Percentiles rank a stretch among this genome's conserved stretches.
These are phyloP conservation scores for Tetragnatha versicolor DNA, from an alignment of 1,140 invertebrate species.

Conservation along the genomic window DNA sequence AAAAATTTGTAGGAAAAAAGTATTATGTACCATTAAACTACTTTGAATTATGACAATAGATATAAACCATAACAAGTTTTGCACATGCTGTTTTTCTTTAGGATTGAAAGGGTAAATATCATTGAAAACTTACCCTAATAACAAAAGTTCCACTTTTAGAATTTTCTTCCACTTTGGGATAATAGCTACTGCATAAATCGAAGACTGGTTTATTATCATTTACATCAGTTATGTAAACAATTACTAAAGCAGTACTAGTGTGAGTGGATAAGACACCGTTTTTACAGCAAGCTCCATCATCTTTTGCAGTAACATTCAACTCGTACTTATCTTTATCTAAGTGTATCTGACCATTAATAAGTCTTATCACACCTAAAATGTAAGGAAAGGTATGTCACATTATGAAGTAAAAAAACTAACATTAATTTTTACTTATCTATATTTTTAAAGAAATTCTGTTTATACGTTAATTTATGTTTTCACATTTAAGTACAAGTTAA, in stretches of 20 bases:
- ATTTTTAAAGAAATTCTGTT: not conserved
- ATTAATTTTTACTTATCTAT: not conserved
- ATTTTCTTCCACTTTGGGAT: conserved; percentile 86
- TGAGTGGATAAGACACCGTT: conserved; percentile 85
- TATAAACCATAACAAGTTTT: too few relatives aligned
- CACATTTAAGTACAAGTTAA: too few relatives aligned
- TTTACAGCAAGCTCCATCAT: conserved; percentile 90
- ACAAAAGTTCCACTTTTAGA: conserved; percentile 91
- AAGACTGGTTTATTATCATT: conserved; percentile 96
- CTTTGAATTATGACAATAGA: too few relatives aligned
- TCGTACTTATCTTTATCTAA: conserved; percentile 86
- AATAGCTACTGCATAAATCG: conserved; percentile 88
- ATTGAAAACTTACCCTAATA: conserved; percentile 71
- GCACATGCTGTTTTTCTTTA: too few relatives aligned
- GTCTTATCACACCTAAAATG: conserved; percentile 76
- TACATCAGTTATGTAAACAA: conserved; percentile 95
- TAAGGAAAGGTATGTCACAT: not conserved
- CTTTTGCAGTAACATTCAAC: conserved; percentile 90
- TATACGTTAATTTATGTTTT: too few relatives aligned
- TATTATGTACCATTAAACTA: not conserved
- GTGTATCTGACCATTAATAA: conserved; percentile 83
- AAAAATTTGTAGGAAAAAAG: not conserved
- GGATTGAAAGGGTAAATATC: too few relatives aligned
- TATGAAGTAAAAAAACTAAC: too few relatives aligned
- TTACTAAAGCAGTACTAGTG: conserved; percentile 92